phyloP scores from a whole-genome alignment of 2,888 invertebrate genomes.

The Escarpia spicata region DNA sequence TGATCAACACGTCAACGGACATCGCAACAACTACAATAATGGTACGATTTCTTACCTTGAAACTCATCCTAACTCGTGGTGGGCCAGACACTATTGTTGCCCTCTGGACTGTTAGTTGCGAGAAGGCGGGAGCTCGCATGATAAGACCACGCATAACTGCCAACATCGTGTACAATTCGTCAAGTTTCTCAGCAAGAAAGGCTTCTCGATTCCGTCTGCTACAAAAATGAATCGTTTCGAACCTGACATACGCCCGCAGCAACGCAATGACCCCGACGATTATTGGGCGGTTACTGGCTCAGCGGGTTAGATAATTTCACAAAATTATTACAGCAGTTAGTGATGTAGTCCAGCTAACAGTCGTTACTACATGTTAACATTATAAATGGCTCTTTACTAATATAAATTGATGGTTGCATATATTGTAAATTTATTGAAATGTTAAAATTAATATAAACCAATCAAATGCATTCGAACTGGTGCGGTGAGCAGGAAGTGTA shows the following conservation, averaged over 20 bases:
- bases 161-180: background rate
- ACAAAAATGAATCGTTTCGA: background rate
- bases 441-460: background rate
- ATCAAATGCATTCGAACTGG: background rate
- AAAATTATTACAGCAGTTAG: background rate
- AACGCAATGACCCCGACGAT: background rate
- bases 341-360: background rate
- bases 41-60: conserved; percentile 36
- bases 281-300: background rate
- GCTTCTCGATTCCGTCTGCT: conserved; percentile 4
- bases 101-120: conserved; percentile 30
- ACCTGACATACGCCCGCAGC: background rate
- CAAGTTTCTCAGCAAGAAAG: background rate
- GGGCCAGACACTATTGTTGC: conserved; percentile 45
- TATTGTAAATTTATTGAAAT: background rate
- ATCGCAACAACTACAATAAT: background rate
- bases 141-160: background rate
- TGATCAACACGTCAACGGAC: background rate
- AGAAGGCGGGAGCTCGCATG: background rate
- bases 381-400: background rate
- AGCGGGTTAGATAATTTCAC: background rate
- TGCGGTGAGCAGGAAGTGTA: background rate
- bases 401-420: background rate
- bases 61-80: conserved; percentile 41
- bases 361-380: background rate